phyloP scores from a whole-genome alignment of 2,113 vertebrate species.

The Cygnus buccinator region DNA sequence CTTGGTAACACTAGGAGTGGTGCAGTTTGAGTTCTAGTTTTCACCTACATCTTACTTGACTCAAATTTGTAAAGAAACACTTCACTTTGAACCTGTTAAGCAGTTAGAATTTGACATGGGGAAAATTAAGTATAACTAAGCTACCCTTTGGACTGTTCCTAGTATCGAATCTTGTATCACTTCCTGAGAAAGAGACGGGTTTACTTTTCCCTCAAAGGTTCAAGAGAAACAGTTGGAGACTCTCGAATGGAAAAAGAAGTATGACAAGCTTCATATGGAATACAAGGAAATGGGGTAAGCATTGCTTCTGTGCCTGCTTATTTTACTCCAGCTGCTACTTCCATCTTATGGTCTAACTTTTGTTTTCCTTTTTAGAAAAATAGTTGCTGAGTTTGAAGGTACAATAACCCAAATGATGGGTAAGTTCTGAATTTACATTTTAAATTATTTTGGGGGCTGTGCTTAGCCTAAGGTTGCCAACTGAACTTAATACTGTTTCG shows the following conservation, averaged over 20 bases:
- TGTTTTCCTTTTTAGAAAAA: slow-evolving; percentile 76
- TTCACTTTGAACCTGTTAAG: background rate
- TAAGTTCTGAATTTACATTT: slow-evolving; percentile 58
- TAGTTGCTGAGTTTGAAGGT: slow-evolving; percentile 86
- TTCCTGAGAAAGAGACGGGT: background rate
- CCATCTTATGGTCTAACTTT: background rate
- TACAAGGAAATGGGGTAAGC: slow-evolving; percentile 88
- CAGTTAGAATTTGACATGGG: background rate
- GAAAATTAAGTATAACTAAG: background rate
- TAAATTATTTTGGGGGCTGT: background rate
- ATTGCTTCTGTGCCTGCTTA: background rate
- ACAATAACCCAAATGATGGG: slow-evolving; percentile 84
- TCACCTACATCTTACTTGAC: background rate
- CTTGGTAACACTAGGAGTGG: background rate
- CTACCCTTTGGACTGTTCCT: background rate
- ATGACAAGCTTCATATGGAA: slow-evolving; percentile 73
- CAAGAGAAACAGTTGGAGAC: slow-evolving; percentile 67
- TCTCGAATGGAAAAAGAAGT: slow-evolving; percentile 74
- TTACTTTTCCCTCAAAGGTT: slow-evolving; percentile 70
- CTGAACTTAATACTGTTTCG: background rate
- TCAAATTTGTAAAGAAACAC: background rate
- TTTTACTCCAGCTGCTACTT: background rate
- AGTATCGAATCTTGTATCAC: background rate
- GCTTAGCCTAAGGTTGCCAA: background rate
- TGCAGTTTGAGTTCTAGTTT: rapidly evolving